Evolutionary conservation across 2,888 invertebrate species (phyloP), one percentile per base, ranked within the genome.

Genomic region (Petrophora chlorosata): DNA sequence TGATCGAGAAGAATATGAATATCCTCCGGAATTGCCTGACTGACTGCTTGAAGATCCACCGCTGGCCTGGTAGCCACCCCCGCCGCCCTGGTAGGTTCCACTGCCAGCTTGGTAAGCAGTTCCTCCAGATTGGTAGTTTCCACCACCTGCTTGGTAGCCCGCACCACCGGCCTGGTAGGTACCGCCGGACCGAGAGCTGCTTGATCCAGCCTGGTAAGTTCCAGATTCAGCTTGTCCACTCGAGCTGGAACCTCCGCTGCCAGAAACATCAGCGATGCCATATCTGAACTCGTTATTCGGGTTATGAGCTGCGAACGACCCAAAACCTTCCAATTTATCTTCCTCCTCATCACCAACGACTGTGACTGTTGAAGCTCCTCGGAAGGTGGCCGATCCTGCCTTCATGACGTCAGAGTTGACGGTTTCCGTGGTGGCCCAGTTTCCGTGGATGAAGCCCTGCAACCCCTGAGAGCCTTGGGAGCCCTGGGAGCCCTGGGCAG

Each of bases 381-480:
- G 65, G 63, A 72, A 88, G 3, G 79, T 80, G 0, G 73, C 69
- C 3, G 90, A 89, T 12, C 82, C 84, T 10, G 86, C 85, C 38
- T 88, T 88, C 63, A 84, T 79, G 8, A 90, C 65, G 8, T 90
- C 85, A 19, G 83, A 68, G 57, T 91, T 90, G 3, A 91, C 84
- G 0, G 87, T 89, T 69, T 91, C 91, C 3, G 90, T 90, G 0
- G 90, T 90, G 1, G 82, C 83, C 84, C 82, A 89, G 30, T 82
- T 74, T 1, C 84, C 79, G 41, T 85, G 87, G 5, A 86, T 76
- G 44, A 88, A 88, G 1, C 73, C 78, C 63, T 79, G 82, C n/a
- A n/a, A n/a, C 0, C 67, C 67, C 25, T 63, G 64, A 5, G 63
- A 54, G 2, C 62, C 61, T 33, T 64, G 66, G 7, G 42, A n/a